Base-by-base conservation (phyloP, 2,888 invertebrate species). In the Slavum lentiscoides region DNA sequence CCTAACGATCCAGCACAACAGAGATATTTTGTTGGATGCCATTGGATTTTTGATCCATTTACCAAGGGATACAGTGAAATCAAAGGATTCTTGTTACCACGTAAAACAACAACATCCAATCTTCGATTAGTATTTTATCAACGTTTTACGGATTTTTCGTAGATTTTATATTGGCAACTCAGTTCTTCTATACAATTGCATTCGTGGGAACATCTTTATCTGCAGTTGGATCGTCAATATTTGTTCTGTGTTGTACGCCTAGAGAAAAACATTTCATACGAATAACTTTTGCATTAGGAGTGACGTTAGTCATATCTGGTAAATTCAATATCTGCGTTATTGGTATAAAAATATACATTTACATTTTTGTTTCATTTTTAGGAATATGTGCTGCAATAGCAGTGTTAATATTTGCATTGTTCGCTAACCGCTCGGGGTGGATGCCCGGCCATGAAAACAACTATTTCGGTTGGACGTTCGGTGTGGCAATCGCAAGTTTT, bases 361-460 rank as follows among this genome's bases (percentile, higher is more conserved):
- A 19, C 19, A 55, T 19, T 7, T 55, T 19, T 19, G 19, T 55
- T 6, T 55, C 19, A 19, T 83, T 83, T 87, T 49, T 88, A 89
- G 94, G 93, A 62, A 85, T 93, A 5, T 90, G 91, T 84, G 95
- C 95, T 7, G 90, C 90, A 23, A 89, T 97, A 82, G 95, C 93
- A 0, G 93, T 96, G 0, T 93, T 96, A 81, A 89, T 97, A 0
- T 98, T 97, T 87, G 97, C 96, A 0, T 90, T 91, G 49, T 89
- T 92, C 84, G 96, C 94, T 9, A 96, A 97, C 87, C 91, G 92
- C 15, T 91, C 94, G 83, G 93, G 92, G 30, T 96, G 97, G 94
- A 96, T 98, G 95, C 96, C 96, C 0, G 95, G 94, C 83, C 94
- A 97, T 86, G 92, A 94, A 17, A 97, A 97, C 87, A 98, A 97